Base-by-base conservation (phyloP, 1,140 invertebrate genomes). In the Nasonia giraulti region DNA sequence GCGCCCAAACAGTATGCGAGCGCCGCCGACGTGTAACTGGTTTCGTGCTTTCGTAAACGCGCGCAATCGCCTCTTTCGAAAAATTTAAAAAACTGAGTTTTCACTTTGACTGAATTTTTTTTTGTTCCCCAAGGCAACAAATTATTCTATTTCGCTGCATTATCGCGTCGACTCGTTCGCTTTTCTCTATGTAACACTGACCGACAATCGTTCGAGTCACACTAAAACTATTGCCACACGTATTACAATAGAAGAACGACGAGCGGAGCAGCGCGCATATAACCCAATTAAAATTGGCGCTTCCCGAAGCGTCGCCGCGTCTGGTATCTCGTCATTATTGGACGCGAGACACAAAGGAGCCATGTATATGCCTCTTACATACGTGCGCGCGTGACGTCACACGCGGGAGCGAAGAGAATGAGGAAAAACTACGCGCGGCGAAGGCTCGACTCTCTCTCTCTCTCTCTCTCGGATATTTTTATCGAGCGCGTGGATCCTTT, bases 21-120 rank as follows among this genome's bases (percentile, higher is more conserved):
- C 74, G 33, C 8, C 74, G 33, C 8, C 74, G 40, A 20, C 12
- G 8, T 44, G 23, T 50, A 84, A 79, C 66, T 73, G 68, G 37
- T 77, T 78, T 55, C 33, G 11, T 75, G 23, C 44, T 82, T 82
- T 83, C 62, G 50, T 66, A 62, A 77, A 44, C 14, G 17, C 40
- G 20, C 74, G 20, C 74, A 62, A 62, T n/a, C 20, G 55, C 20
- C 55, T 6, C 2, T 7, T 20, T 62, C 6, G 17, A 62, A 62
- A 3, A 20, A n/a, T 20, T 20, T 20, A 62, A 62, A 62, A 62
- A 62, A 62, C 50, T 2, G 0, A 55, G 17, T 55, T 55, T 55
- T 55, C 12, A 20, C 50, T 55, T 20, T 17, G 11, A 55, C 50
- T 55, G 17, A 55, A 20, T 55, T 17, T 55, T 55, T 14, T 55